A percentile compares a stretch with the other conserved stretches of the same genome.
phyloP scores from a whole-genome alignment of 2,888 invertebrate genomes.

The Odontocolon sp. region DNA sequence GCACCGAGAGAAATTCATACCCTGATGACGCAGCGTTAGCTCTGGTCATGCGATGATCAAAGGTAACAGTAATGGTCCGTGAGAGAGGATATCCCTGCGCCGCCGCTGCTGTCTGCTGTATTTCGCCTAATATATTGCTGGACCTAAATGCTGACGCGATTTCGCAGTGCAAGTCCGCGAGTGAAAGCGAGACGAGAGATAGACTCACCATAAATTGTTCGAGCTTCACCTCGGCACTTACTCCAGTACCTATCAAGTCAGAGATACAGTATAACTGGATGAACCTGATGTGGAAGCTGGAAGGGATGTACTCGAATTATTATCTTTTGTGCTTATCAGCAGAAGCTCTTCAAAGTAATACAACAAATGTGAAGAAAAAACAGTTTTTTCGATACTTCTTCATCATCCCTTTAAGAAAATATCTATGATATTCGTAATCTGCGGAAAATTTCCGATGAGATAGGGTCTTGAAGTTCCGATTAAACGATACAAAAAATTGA shows the following conservation, averaged over 20 bases:
- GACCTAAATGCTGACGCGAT: constrained; percentile 79
- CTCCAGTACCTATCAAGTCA: constrained; percentile 45
- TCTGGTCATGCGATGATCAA: constrained; percentile 79
- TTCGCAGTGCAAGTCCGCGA: constrained; percentile 67
- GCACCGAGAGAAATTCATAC: constrained; percentile 79
- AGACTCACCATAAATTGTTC: constrained; percentile 53
- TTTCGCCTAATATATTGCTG: constrained; percentile 80
- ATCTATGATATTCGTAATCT: too few species aligned
- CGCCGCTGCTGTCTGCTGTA: constrained; percentile 66
- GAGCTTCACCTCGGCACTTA: constrained; percentile 36
- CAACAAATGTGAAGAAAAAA: neutral
- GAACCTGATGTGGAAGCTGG: constrained; percentile 6
- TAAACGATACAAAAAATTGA: too few species aligned
- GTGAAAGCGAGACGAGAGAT: constrained; percentile 54
- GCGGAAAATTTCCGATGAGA: too few species aligned
- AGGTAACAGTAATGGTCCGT: constrained; percentile 81
- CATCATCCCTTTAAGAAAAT: too few species aligned
- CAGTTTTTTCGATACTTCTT: too few species aligned
- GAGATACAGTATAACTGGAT: constrained; percentile 17
- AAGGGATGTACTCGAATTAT: neutral
- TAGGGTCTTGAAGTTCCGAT: too few species aligned
- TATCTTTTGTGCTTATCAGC: neutral
- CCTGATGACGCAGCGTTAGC: constrained; percentile 80
- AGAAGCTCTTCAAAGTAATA: neutral
- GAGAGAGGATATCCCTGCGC: constrained; percentile 77